A percentile compares a stretch with the other conserved stretches of the same genome.
These are phyloP conservation scores for Pyrgus malvae DNA, from an alignment of 2,888 invertebrate species.

Conservation along the genomic window DNA sequence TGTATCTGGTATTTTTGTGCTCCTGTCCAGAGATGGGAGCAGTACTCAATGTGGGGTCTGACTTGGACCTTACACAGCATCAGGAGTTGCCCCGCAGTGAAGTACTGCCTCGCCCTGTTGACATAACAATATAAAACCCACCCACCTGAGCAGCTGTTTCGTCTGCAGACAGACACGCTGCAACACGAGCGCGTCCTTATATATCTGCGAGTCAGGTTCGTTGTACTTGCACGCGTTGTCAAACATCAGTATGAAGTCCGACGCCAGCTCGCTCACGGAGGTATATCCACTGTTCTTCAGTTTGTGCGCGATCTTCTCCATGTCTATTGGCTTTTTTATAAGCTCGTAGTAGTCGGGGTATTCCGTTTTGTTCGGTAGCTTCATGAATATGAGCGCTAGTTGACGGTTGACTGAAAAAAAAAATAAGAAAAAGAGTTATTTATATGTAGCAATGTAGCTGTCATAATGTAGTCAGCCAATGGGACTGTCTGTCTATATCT, in stretches of 20 bases:
- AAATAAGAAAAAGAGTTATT: neutral
- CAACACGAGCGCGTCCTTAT: conserved; percentile 96
- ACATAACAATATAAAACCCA: neutral
- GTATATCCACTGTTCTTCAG: conserved; percentile 89
- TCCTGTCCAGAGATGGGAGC: no score
- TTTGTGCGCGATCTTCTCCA: conserved; percentile 95
- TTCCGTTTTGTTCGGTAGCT: conserved; percentile 95
- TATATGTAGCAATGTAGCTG: no score
- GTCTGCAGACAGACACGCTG: conserved; percentile 96
- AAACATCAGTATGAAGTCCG: conserved; percentile 96
- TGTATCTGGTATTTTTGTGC: no score
- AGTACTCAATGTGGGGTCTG: no score
- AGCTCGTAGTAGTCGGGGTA: conserved; percentile 99
- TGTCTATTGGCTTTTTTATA: conserved; percentile 97
- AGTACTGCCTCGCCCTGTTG: no score
- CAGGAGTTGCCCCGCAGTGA: no score
- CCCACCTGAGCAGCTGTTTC: conserved; percentile 90
- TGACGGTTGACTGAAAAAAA: conserved; percentile 87
- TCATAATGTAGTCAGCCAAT: no score
- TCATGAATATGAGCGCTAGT: conserved; percentile 96
- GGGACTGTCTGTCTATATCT: no score
- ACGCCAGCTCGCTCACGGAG: conserved; percentile 91
- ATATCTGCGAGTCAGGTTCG: conserved; percentile 98
- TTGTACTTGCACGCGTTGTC: conserved; percentile 99
- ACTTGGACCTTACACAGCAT: no score